These are phyloP conservation scores for Orientallactaga sibirica DNA, from an alignment of 2,797 vertebrate genomes.

Conservation along the genomic window DNA sequence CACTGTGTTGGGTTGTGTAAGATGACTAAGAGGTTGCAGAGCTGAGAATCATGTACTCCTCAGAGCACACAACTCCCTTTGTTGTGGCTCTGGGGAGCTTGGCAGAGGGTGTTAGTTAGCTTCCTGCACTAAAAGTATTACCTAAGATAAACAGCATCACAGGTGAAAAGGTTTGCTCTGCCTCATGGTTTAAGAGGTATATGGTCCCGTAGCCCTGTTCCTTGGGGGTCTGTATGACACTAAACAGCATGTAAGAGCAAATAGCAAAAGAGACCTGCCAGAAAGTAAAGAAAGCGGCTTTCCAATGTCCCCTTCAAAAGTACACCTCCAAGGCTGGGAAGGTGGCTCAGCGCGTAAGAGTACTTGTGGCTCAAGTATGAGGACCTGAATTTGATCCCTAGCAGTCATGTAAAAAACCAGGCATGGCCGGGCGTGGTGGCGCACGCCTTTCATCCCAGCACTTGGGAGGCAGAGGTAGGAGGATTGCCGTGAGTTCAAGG, in stretches of 20 bases:
- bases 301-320: background rate
- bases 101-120: background rate
- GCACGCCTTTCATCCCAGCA: no score
- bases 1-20: background rate
- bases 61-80: background rate
- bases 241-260: background rate
- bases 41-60: background rate
- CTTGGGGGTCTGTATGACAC: background rate
- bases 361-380: no score
- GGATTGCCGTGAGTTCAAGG: no score
- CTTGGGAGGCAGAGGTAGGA: no score
- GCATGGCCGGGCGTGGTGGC: no score
- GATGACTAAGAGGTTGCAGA: no score
- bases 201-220: background rate
- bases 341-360: no score
- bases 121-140: background rate
- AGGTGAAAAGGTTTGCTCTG: background rate
- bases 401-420: no score
- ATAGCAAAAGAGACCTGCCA: background rate
- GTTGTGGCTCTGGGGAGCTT: background rate
- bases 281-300: background rate
- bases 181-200: background rate
- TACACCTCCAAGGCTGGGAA: no score
- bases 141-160: background rate
- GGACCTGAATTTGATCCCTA: no score